These are phyloP conservation scores for Burhinus oedicnemus DNA, from an alignment of 2,113 vertebrate genomes.

Conservation along the genomic window DNA sequence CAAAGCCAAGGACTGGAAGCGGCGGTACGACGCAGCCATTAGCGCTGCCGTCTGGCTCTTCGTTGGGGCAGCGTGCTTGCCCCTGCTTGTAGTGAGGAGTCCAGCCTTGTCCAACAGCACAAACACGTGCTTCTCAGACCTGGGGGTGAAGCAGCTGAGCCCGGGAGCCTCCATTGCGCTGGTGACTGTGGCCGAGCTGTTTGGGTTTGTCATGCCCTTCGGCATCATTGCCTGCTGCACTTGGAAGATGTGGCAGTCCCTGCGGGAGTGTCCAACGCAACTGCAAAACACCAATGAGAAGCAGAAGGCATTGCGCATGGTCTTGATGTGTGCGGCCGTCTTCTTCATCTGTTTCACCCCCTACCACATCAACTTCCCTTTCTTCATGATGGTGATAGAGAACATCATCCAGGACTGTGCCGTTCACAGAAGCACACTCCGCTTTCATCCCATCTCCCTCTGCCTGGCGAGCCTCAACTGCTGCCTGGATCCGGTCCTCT, in stretches of 20 bases:
- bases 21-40: constrained; percentile 81
- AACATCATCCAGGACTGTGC: constrained; percentile 74
- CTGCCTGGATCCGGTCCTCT: constrained; percentile 89
- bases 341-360: constrained; percentile 90
- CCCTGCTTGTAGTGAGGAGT: constrained; percentile 83
- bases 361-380: constrained; percentile 89
- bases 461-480: constrained; percentile 90
- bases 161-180: constrained; percentile 61
- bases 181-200: constrained; percentile 80
- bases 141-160: constrained; percentile 74
- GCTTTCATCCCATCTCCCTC: constrained; percentile 86
- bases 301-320: constrained; percentile 82
- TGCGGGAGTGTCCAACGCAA: constrained; percentile 38
- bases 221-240: constrained; percentile 82
- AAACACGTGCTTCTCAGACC: constrained; percentile 84
- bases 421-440: constrained; percentile 39
- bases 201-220: constrained; percentile 85
- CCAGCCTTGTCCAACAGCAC: constrained; percentile 23
- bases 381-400: constrained; percentile 87
- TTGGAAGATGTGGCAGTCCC: constrained; percentile 77
- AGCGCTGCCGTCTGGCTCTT: constrained; percentile 80
- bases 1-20: constrained; percentile 82
- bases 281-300: constrained; percentile 71
- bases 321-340: constrained; percentile 80
- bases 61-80: constrained; percentile 79